Evolutionary conservation across 2,888 invertebrate genomes (phyloP), one percentile per base, ranked within the genome.

Genomic region (Apamea crenata): DNA sequence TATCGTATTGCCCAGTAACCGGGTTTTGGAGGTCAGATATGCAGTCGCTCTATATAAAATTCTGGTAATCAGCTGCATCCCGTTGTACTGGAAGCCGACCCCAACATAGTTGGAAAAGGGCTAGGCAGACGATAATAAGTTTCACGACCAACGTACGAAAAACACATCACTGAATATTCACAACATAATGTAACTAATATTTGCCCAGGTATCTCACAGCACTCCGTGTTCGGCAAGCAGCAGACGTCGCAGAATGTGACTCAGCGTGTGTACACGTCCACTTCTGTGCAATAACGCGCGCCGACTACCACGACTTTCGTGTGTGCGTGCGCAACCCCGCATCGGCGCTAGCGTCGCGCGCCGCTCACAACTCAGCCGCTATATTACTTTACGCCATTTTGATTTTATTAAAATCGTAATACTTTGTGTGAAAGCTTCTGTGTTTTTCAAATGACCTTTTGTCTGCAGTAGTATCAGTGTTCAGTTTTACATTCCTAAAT

Each of bases 251-350:
- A 1, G 96, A 96, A 12, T 98, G 98, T 91, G 98, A 98, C 93
- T 97, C 98, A 3, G 97, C 98, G 36, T 99, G 99, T 94, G 98
- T 98, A 71, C 97, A 98, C 92, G 98, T 98, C 82, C 99, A 99
- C 95, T 98, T 98, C 95, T 99, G 99, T 94, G 98, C 99, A 74
- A 98, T 99, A 90, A 99, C 98, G 8, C 97, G 98, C 74, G 97
- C 99, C 59, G 99, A 99, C 96, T 98, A 98, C 94, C 97, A 97
- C 83, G 98, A 98, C 92, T 99, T 98, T 96, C 98, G 98, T 81
- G 96, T 98, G 68, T 99, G 99, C 94, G 97, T 99, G 89, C 98
- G 98, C 90, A 98, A 98, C 80, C 98, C 98, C 63, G 98, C 98
- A 59, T 98, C 98, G 91, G 98, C 98, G 85, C 95, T 98, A 80